Evolutionary conservation across 2,797 vertebrate species (phyloP), one percentile per base, ranked within the genome.

Genomic region (Tamandua tetradactyla): DNA sequence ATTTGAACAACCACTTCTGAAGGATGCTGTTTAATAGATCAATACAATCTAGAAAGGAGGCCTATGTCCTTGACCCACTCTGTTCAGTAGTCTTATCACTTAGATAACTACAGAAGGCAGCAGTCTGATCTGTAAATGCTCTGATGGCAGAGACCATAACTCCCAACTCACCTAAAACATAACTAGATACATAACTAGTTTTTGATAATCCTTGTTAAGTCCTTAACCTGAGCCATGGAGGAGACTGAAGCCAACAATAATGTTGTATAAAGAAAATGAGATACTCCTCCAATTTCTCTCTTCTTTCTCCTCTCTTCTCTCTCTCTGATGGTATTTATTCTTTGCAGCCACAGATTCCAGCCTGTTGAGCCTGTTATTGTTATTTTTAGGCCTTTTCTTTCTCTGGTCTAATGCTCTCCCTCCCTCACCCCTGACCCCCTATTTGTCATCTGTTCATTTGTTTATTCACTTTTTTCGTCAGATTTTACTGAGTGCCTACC

Each of bases 1-100:
- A 87, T 74, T 74, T 62, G 42, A 96, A 87, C 52, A 85, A 42
- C 18, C 57, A 35, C 71, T 95, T 94, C 80, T 61, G 64, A 66
- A 93, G 62, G 23, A 32, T 49, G 25, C 49, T 84, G 88, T 44
- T 44, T 89, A 92, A 40, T 7, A 47, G 61, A 52, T 55, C 30
- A 37, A 55, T 62, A 35, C 42, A 62, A 10, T 82, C 17, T 17
- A 76, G 40, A 93, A n/a, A 42, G 49, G 37, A 40, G n/a, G 66
- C 71, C 40, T 89, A 18, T 40, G 9, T 75, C 44, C 30, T 47
- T 40, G 84, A 78, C 14, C 7, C 25, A 0, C 69, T 91, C 64
- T 75, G 75, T 23, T 68, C 42, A 35, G n/a, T 59, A 66, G 32
- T 78, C 76, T 18, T 69, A 79, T 79, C 27, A 68, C 20, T 37